Conservation (phyloP, 2,888 invertebrate genomes). For the Drosophila koepferae region DNA sequence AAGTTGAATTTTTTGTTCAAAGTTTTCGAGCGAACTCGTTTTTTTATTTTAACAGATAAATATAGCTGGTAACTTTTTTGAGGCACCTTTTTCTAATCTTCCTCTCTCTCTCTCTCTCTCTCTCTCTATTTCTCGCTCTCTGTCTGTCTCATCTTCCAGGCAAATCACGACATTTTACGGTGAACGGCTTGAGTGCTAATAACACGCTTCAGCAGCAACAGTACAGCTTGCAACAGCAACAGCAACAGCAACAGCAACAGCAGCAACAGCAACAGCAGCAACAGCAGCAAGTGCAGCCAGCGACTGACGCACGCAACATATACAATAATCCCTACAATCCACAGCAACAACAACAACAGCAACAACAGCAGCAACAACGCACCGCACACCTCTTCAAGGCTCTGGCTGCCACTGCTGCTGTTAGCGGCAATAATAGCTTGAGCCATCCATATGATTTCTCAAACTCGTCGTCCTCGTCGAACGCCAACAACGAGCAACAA, state of each 20-base stretch:
- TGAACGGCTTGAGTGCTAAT: constrained; percentile 85
- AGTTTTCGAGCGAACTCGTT: constrained; percentile 30
- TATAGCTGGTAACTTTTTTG: constrained; percentile 23
- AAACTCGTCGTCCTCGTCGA: constrained; percentile 76
- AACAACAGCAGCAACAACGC: constrained; percentile 70
- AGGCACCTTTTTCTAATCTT: not conserved
- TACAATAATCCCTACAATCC: constrained; percentile 86
- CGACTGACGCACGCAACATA: constrained; percentile 87
- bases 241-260: constrained; percentile 84
- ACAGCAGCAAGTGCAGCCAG: constrained; percentile 83
- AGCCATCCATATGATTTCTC: constrained; percentile 83
- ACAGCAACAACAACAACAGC: constrained; percentile 83
- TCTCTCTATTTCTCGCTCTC: not conserved
- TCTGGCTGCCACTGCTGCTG: constrained; percentile 69
- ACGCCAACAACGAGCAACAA: constrained; percentile 80
- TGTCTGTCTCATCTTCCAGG: constrained; percentile 81
- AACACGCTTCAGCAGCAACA: constrained; percentile 84
- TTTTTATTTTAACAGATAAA: constrained; percentile 14
- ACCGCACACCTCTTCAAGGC: constrained; percentile 81
- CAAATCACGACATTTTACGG: constrained; percentile 93
- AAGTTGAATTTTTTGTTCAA: constrained; percentile 51
- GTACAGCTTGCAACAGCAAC: constrained; percentile 86
- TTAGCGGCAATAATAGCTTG: constrained; percentile 64
- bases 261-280: constrained; percentile 83
- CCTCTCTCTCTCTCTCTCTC: not conserved